phyloP scores from a whole-genome alignment of 2,888 invertebrate species.

The Pseudanteris insignis region DNA sequence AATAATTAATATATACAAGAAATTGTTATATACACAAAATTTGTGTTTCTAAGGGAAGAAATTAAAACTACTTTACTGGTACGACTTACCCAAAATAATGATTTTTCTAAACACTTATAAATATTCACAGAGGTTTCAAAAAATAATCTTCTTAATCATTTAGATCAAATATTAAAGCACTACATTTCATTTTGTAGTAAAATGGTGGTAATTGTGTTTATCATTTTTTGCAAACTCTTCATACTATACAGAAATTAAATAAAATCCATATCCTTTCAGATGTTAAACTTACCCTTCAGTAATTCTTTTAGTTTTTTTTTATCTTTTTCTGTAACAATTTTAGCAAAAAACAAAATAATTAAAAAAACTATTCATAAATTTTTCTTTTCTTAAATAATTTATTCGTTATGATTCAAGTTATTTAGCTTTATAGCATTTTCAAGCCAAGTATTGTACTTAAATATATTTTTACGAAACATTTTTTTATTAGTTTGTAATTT shows the following conservation, averaged over 20 bases:
- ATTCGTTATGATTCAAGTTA: background rate
- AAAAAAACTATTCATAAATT: slow-evolving; percentile 14
- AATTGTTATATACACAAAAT: no score
- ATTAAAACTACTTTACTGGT: slow-evolving; percentile 15
- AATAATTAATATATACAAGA: no score
- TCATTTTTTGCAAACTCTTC: slow-evolving; percentile 25
- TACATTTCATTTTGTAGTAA: slow-evolving; percentile 2
- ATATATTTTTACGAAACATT: no score
- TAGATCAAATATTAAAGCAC: slow-evolving; percentile 4
- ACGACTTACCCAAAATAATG: slow-evolving; percentile 31
- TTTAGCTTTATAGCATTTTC: no score
- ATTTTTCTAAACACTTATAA: slow-evolving; percentile 9
- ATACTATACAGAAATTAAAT: slow-evolving; percentile 16
- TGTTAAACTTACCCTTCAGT: slow-evolving; percentile 33
- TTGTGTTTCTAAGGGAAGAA: background rate
- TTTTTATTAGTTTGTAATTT: no score
- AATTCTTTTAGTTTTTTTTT: slow-evolving; percentile 38
- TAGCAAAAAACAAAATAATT: slow-evolving; percentile 26
- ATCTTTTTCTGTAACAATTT: slow-evolving; percentile 37
- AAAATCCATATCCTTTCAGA: slow-evolving; percentile 29
- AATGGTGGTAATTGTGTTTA: slow-evolving; percentile 1
- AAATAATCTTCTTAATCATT: slow-evolving; percentile 11
- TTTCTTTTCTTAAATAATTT: background rate
- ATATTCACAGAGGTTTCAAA: slow-evolving; percentile 20
- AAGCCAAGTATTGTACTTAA: no score